phyloP scores from a whole-genome alignment of 2,888 invertebrate species.

The Erynnis tages region DNA sequence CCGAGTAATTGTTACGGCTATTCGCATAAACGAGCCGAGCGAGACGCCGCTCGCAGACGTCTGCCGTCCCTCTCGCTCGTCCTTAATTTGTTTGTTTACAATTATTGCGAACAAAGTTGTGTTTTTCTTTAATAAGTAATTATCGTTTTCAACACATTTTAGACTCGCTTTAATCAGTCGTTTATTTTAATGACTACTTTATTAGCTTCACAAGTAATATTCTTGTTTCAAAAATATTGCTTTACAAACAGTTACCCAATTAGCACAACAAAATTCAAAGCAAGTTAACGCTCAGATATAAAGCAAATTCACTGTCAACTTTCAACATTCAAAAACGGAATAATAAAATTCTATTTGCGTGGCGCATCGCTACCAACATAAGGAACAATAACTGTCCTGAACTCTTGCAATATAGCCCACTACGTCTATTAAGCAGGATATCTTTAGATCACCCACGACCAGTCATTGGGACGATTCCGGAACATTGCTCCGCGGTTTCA shows the following conservation, averaged over 20 bases:
- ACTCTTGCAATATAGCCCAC: constrained; percentile 14
- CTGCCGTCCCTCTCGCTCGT: constrained; percentile 28
- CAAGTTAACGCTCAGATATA: background rate
- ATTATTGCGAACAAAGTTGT: constrained; percentile 21
- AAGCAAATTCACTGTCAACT: background rate
- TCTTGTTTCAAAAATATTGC: too few relatives aligned
- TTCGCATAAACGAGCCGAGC: constrained; percentile 53
- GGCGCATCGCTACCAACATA: constrained; percentile 28
- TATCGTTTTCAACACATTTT: constrained; percentile 28
- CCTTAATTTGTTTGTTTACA: constrained; percentile 33
- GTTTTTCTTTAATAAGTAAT: constrained; percentile 31
- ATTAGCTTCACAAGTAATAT: too few relatives aligned
- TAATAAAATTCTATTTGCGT: constrained; percentile 10
- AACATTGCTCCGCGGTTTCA: constrained; percentile 30
- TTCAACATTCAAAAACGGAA: constrained; percentile 10
- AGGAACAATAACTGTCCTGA: constrained; percentile 26
- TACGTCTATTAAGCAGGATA: constrained; percentile 27
- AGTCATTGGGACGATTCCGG: constrained; percentile 30
- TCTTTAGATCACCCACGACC: constrained; percentile 29
- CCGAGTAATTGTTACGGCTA: constrained; percentile 64
- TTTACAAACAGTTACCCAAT: too few relatives aligned
- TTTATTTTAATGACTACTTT: constrained; percentile 16
- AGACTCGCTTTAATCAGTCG: constrained; percentile 20
- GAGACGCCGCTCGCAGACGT: constrained; percentile 39
- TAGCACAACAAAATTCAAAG: background rate